phyloP scores from a whole-genome alignment of 2,113 vertebrate genomes.

The Zosterops lateralis region DNA sequence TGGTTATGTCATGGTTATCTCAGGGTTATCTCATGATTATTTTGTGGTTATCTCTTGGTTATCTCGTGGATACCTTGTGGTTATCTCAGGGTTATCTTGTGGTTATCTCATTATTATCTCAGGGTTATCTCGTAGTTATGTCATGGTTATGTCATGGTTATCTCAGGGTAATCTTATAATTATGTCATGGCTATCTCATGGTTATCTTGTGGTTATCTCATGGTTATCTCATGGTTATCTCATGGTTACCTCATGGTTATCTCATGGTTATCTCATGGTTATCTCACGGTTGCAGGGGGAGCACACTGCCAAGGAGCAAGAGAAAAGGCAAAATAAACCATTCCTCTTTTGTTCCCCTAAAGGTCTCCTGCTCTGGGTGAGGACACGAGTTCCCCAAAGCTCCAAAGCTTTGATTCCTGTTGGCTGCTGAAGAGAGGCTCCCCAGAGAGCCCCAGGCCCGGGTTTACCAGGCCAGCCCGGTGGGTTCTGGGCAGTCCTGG shows the following conservation, averaged over 20 bases:
- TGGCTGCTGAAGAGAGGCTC: background rate
- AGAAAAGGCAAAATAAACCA: background rate
- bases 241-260: background rate
- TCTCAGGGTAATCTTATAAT: too few relatives aligned
- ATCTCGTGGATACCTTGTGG: too few relatives aligned
- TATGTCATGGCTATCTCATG: background rate
- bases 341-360: background rate
- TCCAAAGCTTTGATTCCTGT: background rate
- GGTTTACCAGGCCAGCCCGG: background rate
- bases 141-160: background rate
- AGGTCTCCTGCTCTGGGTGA: background rate
- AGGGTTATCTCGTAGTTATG: background rate
- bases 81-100: background rate
- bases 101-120: too few relatives aligned
- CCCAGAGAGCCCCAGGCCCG: background rate
- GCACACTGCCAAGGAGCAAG: background rate
- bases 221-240: too few relatives aligned
- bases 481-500: background rate
- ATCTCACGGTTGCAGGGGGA: background rate
- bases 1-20: background rate
- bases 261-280: too few relatives aligned
- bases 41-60: rapidly evolving
- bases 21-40: background rate
- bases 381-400: background rate
- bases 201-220: rapidly evolving